phyloP scores from a whole-genome alignment of 2,797 vertebrate species.

The Florisuga fusca region DNA sequence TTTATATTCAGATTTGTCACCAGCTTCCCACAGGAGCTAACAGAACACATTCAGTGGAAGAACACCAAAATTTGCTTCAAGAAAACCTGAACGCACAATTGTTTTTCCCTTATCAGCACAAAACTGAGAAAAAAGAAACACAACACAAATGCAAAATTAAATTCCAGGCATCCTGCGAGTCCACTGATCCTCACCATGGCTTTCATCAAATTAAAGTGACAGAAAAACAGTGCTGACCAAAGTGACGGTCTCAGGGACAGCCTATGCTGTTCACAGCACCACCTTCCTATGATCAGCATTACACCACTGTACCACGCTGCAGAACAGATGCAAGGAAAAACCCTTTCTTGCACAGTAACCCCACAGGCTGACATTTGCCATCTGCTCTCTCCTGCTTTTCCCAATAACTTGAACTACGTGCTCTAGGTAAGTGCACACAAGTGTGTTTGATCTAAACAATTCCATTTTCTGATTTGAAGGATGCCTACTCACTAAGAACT shows the following conservation, averaged over 20 bases:
- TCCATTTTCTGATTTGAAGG: neutral
- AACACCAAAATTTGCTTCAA: neutral
- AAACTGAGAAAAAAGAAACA: neutral
- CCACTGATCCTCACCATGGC: neutral
- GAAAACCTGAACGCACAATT: neutral
- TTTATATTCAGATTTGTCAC: neutral
- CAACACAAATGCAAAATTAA: neutral
- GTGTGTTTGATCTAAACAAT: neutral
- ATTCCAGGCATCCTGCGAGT: neutral
- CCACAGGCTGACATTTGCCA: rapidly evolving
- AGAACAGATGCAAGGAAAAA: neutral
- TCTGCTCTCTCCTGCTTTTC: neutral
- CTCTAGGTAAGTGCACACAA: neutral
- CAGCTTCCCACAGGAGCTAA: neutral
- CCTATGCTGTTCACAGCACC: neutral
- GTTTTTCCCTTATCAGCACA: neutral
- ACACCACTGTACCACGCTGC: neutral
- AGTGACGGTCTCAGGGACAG: neutral
- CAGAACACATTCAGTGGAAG: neutral
- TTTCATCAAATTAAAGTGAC: neutral
- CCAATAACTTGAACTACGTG: neutral
- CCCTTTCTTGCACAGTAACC: neutral
- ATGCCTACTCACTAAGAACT: neutral
- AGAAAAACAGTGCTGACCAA: neutral
- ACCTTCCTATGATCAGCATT: neutral